phyloP scores from a whole-genome alignment of 2,797 vertebrate genomes.

The Lithobates sylvaticus region DNA sequence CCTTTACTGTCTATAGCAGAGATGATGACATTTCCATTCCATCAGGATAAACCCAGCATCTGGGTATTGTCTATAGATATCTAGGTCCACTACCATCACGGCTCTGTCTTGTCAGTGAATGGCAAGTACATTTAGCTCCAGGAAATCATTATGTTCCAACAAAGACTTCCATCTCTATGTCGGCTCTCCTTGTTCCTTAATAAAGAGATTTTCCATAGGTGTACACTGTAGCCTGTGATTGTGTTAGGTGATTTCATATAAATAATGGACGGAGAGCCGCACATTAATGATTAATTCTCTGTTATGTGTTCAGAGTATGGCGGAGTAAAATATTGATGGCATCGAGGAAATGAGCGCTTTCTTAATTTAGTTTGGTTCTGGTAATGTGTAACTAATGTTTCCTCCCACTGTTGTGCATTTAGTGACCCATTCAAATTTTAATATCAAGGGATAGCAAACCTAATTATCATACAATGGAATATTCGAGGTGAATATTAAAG shows the following conservation, averaged over 20 bases:
- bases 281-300: constrained; percentile 73
- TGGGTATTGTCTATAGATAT: background rate
- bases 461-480: constrained; percentile 64
- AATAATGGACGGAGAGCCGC: constrained; percentile 73
- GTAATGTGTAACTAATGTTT: constrained; percentile 76
- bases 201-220: constrained; percentile 68
- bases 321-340: constrained; percentile 75
- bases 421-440: constrained; percentile 72
- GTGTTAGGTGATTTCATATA: constrained; percentile 73
- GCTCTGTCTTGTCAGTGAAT: no score
- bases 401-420: constrained; percentile 71
- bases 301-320: constrained; percentile 67
- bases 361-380: constrained; percentile 77
- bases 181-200: constrained; percentile 66
- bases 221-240: constrained; percentile 61
- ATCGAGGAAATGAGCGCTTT: constrained; percentile 75
- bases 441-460: constrained; percentile 67
- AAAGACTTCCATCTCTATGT: background rate
- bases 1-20: background rate
- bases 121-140: background rate
- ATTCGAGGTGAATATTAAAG: constrained; percentile 58
- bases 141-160: background rate
- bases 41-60: background rate
- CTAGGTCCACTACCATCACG: background rate
- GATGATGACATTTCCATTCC: no score